Evolutionary conservation across 2,888 invertebrate genomes (phyloP).

Genomic region (Pimpla rufipes): DNA sequence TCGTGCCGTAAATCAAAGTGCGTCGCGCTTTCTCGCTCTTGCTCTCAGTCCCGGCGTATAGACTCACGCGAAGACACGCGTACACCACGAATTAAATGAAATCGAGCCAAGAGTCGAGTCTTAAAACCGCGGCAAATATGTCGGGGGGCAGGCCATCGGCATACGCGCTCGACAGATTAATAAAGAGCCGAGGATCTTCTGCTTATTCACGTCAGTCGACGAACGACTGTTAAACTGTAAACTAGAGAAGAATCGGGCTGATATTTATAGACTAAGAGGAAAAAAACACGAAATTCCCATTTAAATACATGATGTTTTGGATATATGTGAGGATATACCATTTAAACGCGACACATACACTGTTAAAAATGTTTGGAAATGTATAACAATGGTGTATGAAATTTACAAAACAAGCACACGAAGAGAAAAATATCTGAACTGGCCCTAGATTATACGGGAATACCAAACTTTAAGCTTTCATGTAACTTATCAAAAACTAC

Average conservation of each 20-base stretch:
- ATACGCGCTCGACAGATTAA: constrained; percentile 60
- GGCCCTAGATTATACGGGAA: no score
- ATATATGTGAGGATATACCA: no score
- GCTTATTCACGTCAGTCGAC: constrained; percentile 47
- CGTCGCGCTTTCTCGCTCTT: constrained; percentile 61
- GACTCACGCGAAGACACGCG: constrained; percentile 62
- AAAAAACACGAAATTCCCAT: no score
- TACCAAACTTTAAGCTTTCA: no score
- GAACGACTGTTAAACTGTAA: no score
- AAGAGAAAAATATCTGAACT: no score
- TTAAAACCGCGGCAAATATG: constrained; percentile 57
- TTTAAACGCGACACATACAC: no score
- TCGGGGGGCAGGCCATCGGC: constrained; percentile 31
- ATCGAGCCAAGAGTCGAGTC: constrained; percentile 67
- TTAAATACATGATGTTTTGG: no score
- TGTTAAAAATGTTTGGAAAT: no score
- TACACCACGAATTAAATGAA: constrained; percentile 71
- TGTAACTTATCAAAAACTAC: no score
- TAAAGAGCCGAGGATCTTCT: constrained; percentile 62
- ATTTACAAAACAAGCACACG: no score
- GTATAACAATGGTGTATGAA: no score
- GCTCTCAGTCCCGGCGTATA: constrained; percentile 30
- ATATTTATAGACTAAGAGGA: background rate
- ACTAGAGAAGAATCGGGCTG: background rate
- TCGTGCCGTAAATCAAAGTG: constrained; percentile 71